Conservation (phyloP, 2,888 invertebrate genomes). For the Drosophila peninsularis region DNA sequence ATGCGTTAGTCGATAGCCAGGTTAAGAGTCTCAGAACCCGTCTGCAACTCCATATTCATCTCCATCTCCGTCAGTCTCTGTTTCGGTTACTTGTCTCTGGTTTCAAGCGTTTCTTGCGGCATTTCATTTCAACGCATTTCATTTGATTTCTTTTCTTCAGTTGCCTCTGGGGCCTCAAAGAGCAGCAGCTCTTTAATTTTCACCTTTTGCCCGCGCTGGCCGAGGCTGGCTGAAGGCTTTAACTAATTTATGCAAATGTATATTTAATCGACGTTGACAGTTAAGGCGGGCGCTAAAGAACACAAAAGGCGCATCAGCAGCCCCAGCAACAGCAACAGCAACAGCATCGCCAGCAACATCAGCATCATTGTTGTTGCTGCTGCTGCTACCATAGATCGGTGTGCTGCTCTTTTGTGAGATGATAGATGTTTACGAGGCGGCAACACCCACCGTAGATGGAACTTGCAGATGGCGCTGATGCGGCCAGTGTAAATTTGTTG, state of each 20-base stretch:
- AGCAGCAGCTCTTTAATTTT: conserved; percentile 70
- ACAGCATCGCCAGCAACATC: conserved; percentile 22
- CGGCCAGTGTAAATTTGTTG: conserved; percentile 73
- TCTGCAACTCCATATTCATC: conserved; percentile 1
- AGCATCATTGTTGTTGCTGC: conserved; percentile 18
- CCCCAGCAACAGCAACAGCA: conserved; percentile 11
- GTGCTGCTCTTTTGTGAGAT: conserved; percentile 68
- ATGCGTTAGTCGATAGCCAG: conserved; percentile 48
- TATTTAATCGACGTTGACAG: conserved; percentile 82
- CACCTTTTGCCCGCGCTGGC: conserved; percentile 59
- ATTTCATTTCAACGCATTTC: conserved; percentile 65
- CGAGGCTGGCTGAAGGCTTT: conserved; percentile 48
- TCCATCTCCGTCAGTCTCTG: conserved; percentile 10
- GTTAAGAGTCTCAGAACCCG: conserved; percentile 11
- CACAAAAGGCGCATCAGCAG: conserved; percentile 46
- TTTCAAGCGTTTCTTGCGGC: conserved; percentile 61
- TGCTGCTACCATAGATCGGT: conserved; percentile 44
- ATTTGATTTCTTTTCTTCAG: conserved; percentile 65
- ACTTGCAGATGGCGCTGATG: conserved; percentile 66
- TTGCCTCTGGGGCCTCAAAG: conserved; percentile 39
- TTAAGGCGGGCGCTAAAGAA: conserved; percentile 68
- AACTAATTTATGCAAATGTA: conserved; percentile 81
- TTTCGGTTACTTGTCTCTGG: conserved; percentile 44
- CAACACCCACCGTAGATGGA: conserved; percentile 74
- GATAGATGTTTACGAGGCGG: conserved; percentile 78